Base-by-base conservation (phyloP, 2,888 invertebrate species). In the Stenchaetothrips biformis region DNA sequence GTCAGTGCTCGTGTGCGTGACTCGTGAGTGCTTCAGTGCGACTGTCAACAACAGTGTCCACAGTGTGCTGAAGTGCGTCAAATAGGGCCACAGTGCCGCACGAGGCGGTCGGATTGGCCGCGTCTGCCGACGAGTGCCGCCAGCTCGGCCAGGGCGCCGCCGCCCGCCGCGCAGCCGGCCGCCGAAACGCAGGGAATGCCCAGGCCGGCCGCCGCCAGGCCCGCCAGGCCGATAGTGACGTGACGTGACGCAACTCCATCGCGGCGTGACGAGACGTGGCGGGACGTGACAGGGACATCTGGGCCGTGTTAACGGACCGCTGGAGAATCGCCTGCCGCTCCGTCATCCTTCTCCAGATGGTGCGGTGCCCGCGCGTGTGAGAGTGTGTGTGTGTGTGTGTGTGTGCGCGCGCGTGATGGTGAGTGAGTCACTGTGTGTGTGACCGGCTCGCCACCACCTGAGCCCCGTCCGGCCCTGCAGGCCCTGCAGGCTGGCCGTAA, bases 401-500 rank as follows among this genome's bases (percentile, higher is more conserved):
- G 25, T 21, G 67, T 21, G 67, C 7, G 62, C 8, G n/a, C 7
- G 62, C n/a, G 18, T 21, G 67, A 8, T 9, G 7, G 67, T 21
- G 67, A 2, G 53, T 53, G 53, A 18, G 53, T 53, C 16, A 18
- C 16, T 53, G 37, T 37, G 37, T 37, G 37, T 37, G 37, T 7
- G 67, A 21, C 67, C 25, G 67, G 67, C 67, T 21, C 67, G 67
- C 67, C 21, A 21, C 67, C 67, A 74, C 67, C 67, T 74, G 67
- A 74, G 67, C 21, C 67, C 67, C 25, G 67, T 53, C 6, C 16
- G 53, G 53, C 53, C 6, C 53, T 0, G 59, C 59, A 37, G 37
- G 37, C 37, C n/a, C n/a, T 59, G 13, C 13, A 16, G 59, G 59
- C 59, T 59, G 59, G 16, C 53, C 53, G 11, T 53, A 16, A 53